Evolutionary conservation across 1,140 invertebrate species (phyloP), one percentile per base, ranked within the genome.

Genomic region (Aphelenchoides fujianensis): DNA sequence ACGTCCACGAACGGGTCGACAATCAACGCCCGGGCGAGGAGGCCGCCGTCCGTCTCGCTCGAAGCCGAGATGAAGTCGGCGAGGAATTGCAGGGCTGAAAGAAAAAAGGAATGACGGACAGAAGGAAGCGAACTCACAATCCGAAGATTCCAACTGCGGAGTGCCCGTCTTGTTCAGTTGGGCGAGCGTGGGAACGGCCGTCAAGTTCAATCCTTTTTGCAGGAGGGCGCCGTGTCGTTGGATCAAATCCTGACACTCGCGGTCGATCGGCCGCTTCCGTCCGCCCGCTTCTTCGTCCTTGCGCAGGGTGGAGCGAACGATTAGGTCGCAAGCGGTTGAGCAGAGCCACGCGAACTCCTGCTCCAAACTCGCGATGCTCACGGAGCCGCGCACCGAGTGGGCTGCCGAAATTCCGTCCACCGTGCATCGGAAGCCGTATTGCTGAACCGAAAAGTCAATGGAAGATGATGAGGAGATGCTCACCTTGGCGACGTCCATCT

Each of bases 1-100:
- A 93, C 91, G 86, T 96, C 94, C 0, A 97, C 90, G 68, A 91
- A 91, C 7, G 93, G 91, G 79, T 94, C 92, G 0, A 93, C 93
- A 81, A 96, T 92, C 37, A 98, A 85, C 94, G 94, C 97, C 84
- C 85, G 85, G 2, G 94, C 93, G 63, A 98, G 86, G 64, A 94
- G 88, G 32, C 93, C 94, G 0, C 94, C 94, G 73, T 92, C 92
- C 0, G 93, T 94, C 1, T 91, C 92, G 9, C 90, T 88, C 0
- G 90, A 89, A 69, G 92, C 92, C 5, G 89, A 88, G 19, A 97
- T 92, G 79, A 97, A 94, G 85, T 98, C 94, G 55, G 91, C 90
- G 16, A 97, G 89, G 84, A 97, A 98, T 57, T 85, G 94, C 93
- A 30, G 92, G 23, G 41, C 41, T 48, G 23, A 48, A 48, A 12